These are phyloP conservation scores for Crax fasciolata DNA, from an alignment of 2,797 vertebrate genomes.

Conservation along the genomic window DNA sequence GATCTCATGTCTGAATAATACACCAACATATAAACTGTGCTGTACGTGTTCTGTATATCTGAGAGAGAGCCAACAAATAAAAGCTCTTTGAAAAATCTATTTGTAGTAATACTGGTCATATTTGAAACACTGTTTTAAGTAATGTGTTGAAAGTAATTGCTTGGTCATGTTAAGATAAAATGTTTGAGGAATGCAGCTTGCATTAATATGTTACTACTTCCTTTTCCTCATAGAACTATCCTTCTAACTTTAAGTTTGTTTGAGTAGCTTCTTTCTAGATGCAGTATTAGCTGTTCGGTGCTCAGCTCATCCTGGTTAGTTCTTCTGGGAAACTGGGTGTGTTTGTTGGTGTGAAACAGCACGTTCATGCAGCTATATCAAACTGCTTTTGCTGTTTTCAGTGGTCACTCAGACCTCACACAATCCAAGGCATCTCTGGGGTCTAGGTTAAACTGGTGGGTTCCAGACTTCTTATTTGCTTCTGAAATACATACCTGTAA, in stretches of 20 bases:
- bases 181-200: neutral
- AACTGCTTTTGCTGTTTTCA: neutral
- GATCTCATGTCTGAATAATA: conserved; percentile 16
- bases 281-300: neutral
- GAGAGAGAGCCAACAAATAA: conserved; percentile 58
- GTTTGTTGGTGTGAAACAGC: neutral
- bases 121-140: neutral
- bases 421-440: neutral
- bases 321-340: neutral
- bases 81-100: conserved; percentile 25
- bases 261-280: neutral
- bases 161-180: neutral
- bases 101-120: neutral
- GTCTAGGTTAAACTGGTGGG: neutral
- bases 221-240: neutral
- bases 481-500: neutral
- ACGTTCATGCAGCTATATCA: neutral
- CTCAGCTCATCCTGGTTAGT: accelerated
- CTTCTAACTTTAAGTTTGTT: neutral
- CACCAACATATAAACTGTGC: conserved; percentile 15
- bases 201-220: neutral
- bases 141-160: neutral
- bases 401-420: neutral
- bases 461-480: neutral
- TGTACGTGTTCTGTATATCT: conserved; percentile 32